These are phyloP conservation scores for Pocillopora verrucosa DNA, from an alignment of 64 coral and sea anemone genomes.

Conservation along the genomic window DNA sequence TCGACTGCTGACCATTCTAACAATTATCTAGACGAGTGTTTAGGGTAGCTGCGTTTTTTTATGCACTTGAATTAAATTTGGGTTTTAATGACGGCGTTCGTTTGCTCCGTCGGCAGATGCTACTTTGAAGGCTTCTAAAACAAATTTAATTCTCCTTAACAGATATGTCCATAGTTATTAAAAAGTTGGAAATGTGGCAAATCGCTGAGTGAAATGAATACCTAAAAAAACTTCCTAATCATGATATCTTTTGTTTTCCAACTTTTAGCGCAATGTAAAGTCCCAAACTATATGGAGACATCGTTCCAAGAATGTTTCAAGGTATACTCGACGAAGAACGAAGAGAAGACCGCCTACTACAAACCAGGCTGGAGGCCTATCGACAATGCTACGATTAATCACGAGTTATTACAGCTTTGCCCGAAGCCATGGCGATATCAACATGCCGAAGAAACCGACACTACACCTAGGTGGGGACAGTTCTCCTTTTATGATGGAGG, in stretches of 20 bases:
- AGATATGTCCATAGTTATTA: no score
- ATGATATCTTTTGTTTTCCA: neutral
- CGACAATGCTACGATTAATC: neutral
- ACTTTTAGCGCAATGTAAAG: conserved; percentile 5
- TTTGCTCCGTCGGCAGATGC: no score
- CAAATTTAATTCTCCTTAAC: no score
- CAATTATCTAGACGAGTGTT: no score
- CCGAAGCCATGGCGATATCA: conserved; percentile 44
- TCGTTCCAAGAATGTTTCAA: neutral
- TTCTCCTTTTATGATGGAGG: conserved; percentile 13
- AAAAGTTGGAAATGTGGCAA: no score
- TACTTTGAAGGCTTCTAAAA: no score
- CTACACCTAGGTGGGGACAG: conserved; percentile 17
- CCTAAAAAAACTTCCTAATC: neutral
- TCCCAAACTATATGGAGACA: neutral
- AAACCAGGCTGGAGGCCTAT: conserved; percentile 31
- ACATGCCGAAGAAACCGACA: neutral
- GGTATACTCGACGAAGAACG: conserved; percentile 10
- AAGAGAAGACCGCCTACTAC: conserved; percentile 32
- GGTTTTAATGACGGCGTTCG: no score
- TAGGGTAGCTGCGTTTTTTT: no score
- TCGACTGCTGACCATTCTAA: no score
- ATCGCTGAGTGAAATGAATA: no score
- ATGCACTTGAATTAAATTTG: no score
- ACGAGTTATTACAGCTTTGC: neutral